Base-by-base conservation (phyloP, 2,113 vertebrate genomes). In the Crocuta crocuta region DNA sequence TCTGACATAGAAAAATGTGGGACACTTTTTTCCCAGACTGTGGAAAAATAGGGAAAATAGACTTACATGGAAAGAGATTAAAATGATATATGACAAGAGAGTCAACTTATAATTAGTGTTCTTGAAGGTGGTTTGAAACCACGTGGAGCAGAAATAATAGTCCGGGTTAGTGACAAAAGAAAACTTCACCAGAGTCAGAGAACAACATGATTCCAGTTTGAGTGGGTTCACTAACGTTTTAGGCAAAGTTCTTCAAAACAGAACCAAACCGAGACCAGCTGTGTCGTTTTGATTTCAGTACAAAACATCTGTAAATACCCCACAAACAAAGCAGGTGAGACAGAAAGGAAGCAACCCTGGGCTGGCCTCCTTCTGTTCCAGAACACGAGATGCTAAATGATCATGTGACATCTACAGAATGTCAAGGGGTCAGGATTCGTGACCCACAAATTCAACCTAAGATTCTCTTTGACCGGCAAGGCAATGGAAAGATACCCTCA, bases 41-140 rank as follows among this genome's bases (percentile, higher is more conserved):
- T 7, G 5, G 61, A 66, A 66, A 92, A 61, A 43, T 2, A 63
- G 33, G 58, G 50, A 63, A 78, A 39, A 84, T 3, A 31, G 53
- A 80, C 45, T 16, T 33, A 39, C 80, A 43, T 26, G 76, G 61
- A 24, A 50, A 73, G 79, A 87, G 70, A 93, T 91, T 93, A 61
- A 93, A 84, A 88, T 33, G 17, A 53, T 45, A 68, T 87, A 78
- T 73, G 95, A 87, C 84, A 79, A 55, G n/a, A 83, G 16, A 31
- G 78, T 66, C 53, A 10, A 23, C 39, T 79, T 66, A 48, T 45
- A 87, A 97, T 96, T 73, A 83, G 65, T 35, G 89, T 71, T 82
- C 85, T 50, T 24, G 33, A 58, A 43, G 85, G 92, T 43, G 68
- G 79, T 86, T 50, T 50, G 80, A 55, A 83, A 88, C 85, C 53